phyloP scores from a whole-genome alignment of 2,797 vertebrate species.

The Sciurus carolinensis region DNA sequence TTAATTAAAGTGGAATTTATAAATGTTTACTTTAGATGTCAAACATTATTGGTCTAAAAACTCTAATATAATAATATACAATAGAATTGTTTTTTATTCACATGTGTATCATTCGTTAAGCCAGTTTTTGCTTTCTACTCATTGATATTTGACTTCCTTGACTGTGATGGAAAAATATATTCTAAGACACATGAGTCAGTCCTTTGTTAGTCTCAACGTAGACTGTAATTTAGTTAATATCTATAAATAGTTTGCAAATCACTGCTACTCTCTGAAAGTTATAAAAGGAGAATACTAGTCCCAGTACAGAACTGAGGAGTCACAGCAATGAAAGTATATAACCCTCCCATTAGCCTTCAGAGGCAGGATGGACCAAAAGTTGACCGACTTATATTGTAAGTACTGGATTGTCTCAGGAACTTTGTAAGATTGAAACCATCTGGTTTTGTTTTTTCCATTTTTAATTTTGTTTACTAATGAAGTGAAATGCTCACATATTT shows the following conservation, averaged over 20 bases:
- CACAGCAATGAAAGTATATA: constrained; percentile 87
- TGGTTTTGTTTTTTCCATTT: background rate
- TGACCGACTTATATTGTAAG: constrained; percentile 90
- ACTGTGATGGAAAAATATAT: constrained; percentile 77
- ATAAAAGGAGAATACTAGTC: constrained; percentile 84
- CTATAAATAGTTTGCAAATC: constrained; percentile 90
- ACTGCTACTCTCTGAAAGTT: constrained; percentile 77
- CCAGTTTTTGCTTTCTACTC: constrained; percentile 77
- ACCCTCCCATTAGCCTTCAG: constrained; percentile 80
- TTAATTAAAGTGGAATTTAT: constrained; percentile 10
- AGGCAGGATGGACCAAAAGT: constrained; percentile 88
- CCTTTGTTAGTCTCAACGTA: constrained; percentile 72
- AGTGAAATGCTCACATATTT: background rate
- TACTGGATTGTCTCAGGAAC: constrained; percentile 62
- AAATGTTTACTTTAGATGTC: background rate
- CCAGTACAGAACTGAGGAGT: constrained; percentile 8
- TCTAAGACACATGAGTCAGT: constrained; percentile 87
- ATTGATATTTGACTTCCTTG: constrained; percentile 81
- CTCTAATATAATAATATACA: background rate
- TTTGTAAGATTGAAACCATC: background rate
- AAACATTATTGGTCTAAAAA: background rate
- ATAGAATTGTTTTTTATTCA: background rate
- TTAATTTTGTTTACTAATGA: background rate
- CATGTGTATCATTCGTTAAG: constrained; percentile 68
- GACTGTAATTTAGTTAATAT: constrained; percentile 86